These are phyloP conservation scores for Antennarius maculatus DNA, from an alignment of 2,797 vertebrate species.

Conservation along the genomic window DNA sequence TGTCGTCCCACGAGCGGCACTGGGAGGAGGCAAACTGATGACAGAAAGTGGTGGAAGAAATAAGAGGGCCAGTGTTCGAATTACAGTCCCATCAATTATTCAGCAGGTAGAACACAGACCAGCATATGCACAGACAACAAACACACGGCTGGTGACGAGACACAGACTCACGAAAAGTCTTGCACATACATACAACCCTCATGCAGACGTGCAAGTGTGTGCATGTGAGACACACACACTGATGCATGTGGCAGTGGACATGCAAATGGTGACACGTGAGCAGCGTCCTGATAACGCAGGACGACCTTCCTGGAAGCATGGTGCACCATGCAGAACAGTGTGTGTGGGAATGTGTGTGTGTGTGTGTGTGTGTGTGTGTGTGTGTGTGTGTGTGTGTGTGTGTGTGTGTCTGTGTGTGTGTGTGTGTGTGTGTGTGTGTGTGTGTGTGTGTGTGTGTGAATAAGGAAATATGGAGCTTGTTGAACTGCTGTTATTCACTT, in stretches of 20 bases:
- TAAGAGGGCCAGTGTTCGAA: constrained; percentile 58
- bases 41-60: constrained; percentile 46
- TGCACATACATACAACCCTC: background rate
- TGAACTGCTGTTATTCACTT: constrained; percentile 5
- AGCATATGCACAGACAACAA: constrained; percentile 43
- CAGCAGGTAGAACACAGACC: constrained; percentile 57
- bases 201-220: background rate
- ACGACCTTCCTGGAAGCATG: constrained; percentile 42
- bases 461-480: background rate
- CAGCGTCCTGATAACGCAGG: constrained; percentile 17
- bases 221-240: background rate
- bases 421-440: background rate
- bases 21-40: constrained; percentile 52
- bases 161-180: constrained; percentile 10
- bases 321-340: background rate
- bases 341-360: background rate
- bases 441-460: background rate
- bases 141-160: constrained; percentile 32
- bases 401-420: background rate
- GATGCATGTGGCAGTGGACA: background rate
- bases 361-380: constrained; percentile 1
- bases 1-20: constrained; percentile 35
- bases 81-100: constrained; percentile 84
- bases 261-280: background rate
- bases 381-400: background rate